Evolutionary conservation across 2,113 vertebrate genomes (phyloP), one percentile per base, ranked within the genome.

Genomic region (Ageneiosus marmoratus): DNA sequence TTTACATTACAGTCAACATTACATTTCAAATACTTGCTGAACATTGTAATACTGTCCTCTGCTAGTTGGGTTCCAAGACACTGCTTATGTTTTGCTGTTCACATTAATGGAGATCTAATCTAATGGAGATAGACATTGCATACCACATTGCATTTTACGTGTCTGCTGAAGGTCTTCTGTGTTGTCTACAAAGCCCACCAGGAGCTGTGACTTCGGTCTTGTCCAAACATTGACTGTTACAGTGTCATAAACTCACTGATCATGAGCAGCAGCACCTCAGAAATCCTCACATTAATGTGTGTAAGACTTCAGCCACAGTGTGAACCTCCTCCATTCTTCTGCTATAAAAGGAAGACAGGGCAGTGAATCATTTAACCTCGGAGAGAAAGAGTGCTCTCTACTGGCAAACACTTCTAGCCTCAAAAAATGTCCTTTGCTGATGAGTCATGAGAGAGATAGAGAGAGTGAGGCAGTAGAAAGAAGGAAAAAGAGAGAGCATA

Each of bases 321-420:
- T 67, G 32, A 63, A 50, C 41, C 77, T 83, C 73, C 24, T 69
- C 90, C 92, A 94, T 91, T 92, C 94, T 95, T 95, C 90, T 96
- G 92, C 97, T 98, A 96, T 98, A 98, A 97, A 98, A 97, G 96
- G 97, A 95, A 90, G 94, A 92, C 93, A 91, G 90, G 89, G 91
- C 86, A 86, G 89, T 93, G 94, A 94, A 91, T 92, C 94, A 91
- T 89, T 75, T 90, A 94, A 95, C 95, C 94, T 92, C 93, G 89
- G 88, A 88, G 89, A 89, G 74, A 73, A 82, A 50, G 51, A 86
- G 77, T 78, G 75, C 63, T 92, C 88, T 92, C 91, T 89, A 86
- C 88, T 94, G 93, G 93, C 93, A 92, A 85, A 80, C 84, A 82
- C 88, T 94, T 92, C 65, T 41, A 81, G 41, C 65, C 74, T 77